Evolutionary conservation across 2,797 vertebrate species (phyloP).

Genomic region (Melanotaenia parkinsoni): DNA sequence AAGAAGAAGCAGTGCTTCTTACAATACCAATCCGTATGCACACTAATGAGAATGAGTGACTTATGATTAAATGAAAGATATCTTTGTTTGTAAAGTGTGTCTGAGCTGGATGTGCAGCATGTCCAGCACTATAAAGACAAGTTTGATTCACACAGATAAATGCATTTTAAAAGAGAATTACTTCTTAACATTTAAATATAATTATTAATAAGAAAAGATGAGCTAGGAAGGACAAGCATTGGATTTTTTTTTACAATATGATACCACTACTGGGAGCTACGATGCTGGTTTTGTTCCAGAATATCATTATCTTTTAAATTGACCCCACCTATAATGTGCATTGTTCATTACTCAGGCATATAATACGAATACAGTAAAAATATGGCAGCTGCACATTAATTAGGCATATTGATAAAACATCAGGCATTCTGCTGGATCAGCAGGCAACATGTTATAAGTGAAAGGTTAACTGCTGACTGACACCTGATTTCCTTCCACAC

Average conservation of each 20-base stretch:
- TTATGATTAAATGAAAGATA: conserved; percentile 71
- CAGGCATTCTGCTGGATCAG: conserved; percentile 79
- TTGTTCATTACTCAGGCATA: conserved; percentile 67
- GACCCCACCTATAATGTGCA: conserved; percentile 13
- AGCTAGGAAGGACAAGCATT: too few species aligned
- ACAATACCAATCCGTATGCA: conserved; percentile 64
- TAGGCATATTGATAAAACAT: conserved; percentile 81
- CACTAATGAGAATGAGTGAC: conserved; percentile 60
- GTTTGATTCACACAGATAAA: conserved; percentile 39
- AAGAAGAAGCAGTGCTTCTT: conserved; percentile 60
- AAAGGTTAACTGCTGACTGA: conserved; percentile 80
- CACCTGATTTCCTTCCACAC: conserved; percentile 74
- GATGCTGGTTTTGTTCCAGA: neutral
- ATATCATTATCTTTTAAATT: neutral
- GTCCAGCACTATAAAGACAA: conserved; percentile 30
- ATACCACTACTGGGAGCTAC: too few species aligned
- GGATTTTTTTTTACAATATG: too few species aligned
- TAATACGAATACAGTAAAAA: conserved; percentile 76
- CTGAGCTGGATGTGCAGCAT: conserved; percentile 25
- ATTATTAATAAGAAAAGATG: conserved; percentile 9
- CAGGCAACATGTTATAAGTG: conserved; percentile 78
- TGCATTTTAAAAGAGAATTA: conserved; percentile 20
- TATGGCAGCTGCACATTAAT: conserved; percentile 78
- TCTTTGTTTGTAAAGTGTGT: conserved; percentile 67
- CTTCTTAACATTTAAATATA: conserved; percentile 26